These are phyloP conservation scores for Narcine bancroftii DNA, from an alignment of 2,113 vertebrate genomes.

Conservation along the genomic window DNA sequence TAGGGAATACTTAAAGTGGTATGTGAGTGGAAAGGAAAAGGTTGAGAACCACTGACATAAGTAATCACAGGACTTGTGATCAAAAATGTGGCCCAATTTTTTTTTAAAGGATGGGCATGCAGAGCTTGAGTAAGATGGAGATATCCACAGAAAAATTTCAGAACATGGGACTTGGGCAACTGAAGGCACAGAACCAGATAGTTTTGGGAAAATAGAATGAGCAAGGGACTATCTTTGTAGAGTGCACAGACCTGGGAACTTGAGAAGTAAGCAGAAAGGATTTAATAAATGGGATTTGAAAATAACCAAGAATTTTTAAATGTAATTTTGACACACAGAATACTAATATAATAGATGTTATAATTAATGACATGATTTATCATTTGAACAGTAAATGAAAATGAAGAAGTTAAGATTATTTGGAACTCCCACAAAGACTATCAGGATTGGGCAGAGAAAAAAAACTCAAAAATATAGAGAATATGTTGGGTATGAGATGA, in stretches of 20 bases:
- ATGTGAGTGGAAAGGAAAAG: too few relatives aligned
- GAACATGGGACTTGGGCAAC: neutral
- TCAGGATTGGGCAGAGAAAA: too few relatives aligned
- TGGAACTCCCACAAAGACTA: too few relatives aligned
- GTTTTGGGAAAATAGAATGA: neutral
- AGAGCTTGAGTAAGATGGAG: neutral
- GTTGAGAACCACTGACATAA: too few relatives aligned
- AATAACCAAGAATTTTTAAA: neutral
- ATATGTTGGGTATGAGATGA: too few relatives aligned
- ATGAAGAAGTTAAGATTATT: too few relatives aligned
- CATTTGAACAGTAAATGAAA: neutral
- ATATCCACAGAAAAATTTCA: neutral
- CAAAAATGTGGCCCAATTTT: neutral
- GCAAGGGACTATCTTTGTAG: neutral
- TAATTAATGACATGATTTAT: neutral
- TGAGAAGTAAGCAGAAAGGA: neutral
- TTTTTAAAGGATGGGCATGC: neutral
- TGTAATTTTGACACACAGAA: neutral
- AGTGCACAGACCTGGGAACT: neutral
- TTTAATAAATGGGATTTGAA: neutral
- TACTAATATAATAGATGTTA: neutral
- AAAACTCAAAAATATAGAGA: too few relatives aligned
- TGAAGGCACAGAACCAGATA: neutral
- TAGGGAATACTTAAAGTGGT: too few relatives aligned
- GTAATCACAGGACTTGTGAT: neutral